A percentile compares a stretch with the other conserved stretches of the same genome.
These are phyloP conservation scores for Grapholita molesta DNA, from an alignment of 1,140 invertebrate genomes.

Conservation along the genomic window DNA sequence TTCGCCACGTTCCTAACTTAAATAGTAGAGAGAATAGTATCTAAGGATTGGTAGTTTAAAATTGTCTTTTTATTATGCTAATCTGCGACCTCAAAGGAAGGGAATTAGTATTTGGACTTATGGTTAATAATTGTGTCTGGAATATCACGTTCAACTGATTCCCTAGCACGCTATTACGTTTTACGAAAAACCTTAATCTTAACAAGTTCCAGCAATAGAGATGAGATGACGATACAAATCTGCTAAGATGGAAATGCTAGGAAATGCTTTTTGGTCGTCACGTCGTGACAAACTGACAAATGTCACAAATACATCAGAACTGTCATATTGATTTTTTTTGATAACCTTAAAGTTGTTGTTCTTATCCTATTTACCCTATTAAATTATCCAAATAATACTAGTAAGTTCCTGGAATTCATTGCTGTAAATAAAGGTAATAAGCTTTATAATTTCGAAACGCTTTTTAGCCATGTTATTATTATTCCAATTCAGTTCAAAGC, in stretches of 20 bases:
- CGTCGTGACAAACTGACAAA: not conserved
- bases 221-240: too few relatives aligned
- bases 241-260: not conserved
- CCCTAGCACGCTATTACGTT: too few relatives aligned
- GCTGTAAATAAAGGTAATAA: not conserved
- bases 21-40: too few relatives aligned
- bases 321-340: not conserved
- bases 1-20: too few relatives aligned
- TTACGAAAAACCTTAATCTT: too few relatives aligned
- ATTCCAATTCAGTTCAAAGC: not conserved
- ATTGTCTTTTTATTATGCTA: too few relatives aligned
- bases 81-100: too few relatives aligned
- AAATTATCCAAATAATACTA: not conserved
- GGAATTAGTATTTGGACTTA: too few relatives aligned
- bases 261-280: not conserved
- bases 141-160: too few relatives aligned
- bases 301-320: not conserved
- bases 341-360: not conserved
- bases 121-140: too few relatives aligned
- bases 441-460: not conserved
- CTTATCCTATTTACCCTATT: conserved; percentile 17
- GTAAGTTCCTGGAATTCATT: not conserved
- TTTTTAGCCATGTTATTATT: not conserved
- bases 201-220: too few relatives aligned
- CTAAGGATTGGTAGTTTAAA: too few relatives aligned